A percentile compares a stretch with the other conserved stretches of the same genome.
phyloP scores from a whole-genome alignment of 1,140 invertebrate genomes.

The Brachionus rotundiformis region DNA sequence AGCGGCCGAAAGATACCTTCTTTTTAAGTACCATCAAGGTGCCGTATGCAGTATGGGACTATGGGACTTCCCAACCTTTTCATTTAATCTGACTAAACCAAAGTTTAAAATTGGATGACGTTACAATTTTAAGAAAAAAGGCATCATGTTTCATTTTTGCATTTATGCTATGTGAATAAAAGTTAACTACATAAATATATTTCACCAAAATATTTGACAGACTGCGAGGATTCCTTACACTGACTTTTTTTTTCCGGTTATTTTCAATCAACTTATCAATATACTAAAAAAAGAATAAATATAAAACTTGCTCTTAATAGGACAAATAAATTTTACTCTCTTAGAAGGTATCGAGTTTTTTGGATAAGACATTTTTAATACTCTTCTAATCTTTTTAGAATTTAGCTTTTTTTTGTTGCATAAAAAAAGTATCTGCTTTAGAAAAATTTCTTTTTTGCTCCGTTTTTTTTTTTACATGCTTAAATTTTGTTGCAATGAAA shows the following conservation, averaged over 20 bases:
- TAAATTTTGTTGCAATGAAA: not conserved
- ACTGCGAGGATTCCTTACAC: not conserved
- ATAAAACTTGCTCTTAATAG: not conserved
- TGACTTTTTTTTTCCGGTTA: not conserved
- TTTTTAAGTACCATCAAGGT: too few species aligned
- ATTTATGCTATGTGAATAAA: too few species aligned
- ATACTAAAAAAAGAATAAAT: not conserved
- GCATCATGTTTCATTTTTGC: not conserved
- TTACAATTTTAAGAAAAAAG: not conserved
- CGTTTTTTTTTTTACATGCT: not conserved
- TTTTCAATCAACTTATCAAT: not conserved
- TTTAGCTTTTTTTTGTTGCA: not conserved
- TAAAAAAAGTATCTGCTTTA: not conserved
- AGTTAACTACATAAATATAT: too few species aligned
- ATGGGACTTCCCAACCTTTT: too few species aligned
- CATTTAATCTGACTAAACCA: too few species aligned
- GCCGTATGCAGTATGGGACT: too few species aligned
- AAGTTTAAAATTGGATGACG: too few species aligned
- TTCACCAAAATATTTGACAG: too few species aligned
- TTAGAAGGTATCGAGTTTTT: not conserved
- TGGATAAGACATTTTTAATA: conserved; percentile 6
- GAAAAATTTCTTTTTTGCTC: not conserved
- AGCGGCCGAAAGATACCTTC: too few species aligned
- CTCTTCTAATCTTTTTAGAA: not conserved
- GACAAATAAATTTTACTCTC: not conserved